Evolutionary conservation across 2,113 vertebrate species (phyloP), one percentile per base, ranked within the genome.

Genomic region (Gavialis gangeticus): DNA sequence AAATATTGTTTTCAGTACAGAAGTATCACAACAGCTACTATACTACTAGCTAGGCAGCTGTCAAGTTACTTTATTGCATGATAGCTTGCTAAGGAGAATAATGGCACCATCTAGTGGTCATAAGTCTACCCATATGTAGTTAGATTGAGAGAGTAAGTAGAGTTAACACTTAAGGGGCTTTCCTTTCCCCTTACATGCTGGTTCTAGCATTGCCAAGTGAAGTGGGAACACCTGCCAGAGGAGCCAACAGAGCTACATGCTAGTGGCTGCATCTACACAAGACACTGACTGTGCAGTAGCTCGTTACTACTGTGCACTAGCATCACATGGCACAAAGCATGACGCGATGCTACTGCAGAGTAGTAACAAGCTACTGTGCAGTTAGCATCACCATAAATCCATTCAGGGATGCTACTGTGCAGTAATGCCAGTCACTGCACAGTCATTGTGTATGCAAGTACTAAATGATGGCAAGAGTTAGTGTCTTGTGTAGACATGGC

Each of bases 41-140:
- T 11, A 1, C 19, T 1, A 3, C 10, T 17, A 7, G 28, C 10
- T 1, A 2, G 7, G 86, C 34, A 82, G 16, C 1, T 5, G 8
- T 12, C 64, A 56, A 63, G n/a, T 19, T 1, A 12, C 5, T 54
- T 55, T 6, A 30, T 4, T 21, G 34, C 82, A 2, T 73, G 2
- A 14, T 28, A 19, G n/a, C 5, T 59, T 18, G 63, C 87, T 4
- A 18, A 56, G 80, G 90, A 73, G 90, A 62, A 69, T 6, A 71
- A 94, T 3, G 81, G 84, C 94, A 87, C 34, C 96, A 92, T 92
- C 97, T 95, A 78, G 81, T 58, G 97, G 96, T 9, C 91, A 67
- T 16, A 27, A 12, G 1, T 15, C 17, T n/a, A 80, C 34, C 57
- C 30, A 25, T 87, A 79, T 4, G 6, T 19, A 69, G 28, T 2